phyloP scores from a whole-genome alignment of 2,113 vertebrate genomes.

The Pachyramphus minor region DNA sequence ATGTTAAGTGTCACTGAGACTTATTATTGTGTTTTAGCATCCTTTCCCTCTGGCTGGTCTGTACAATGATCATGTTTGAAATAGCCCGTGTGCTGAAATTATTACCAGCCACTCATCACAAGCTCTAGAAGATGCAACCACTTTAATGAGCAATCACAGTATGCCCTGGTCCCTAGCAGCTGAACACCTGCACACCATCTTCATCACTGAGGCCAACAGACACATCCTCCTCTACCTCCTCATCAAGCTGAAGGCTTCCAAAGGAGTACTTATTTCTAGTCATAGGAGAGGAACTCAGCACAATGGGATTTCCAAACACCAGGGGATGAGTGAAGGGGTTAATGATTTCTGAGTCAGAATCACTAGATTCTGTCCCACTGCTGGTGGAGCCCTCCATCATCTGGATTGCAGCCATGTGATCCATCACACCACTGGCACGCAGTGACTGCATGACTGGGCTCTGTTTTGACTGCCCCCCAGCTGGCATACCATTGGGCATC shows the following conservation, averaged over 20 bases:
- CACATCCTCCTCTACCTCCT: conserved; percentile 77
- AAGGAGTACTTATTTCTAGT: conserved; percentile 79
- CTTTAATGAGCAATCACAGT: not conserved
- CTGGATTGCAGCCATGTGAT: conserved; percentile 74
- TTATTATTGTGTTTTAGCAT: not conserved
- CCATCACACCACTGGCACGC: not conserved
- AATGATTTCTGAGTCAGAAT: conserved; percentile 82
- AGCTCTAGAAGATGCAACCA: not conserved
- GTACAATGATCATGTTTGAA: not conserved
- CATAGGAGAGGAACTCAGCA: conserved; percentile 69
- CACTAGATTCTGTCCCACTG: conserved; percentile 89
- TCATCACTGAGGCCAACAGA: conserved; percentile 79
- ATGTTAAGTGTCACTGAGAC: not conserved
- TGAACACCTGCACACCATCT: conserved; percentile 77
- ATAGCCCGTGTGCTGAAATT: not conserved
- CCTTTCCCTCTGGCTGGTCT: not conserved
- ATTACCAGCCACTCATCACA: not conserved
- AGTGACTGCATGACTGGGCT: conserved; percentile 38
- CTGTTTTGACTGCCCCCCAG: conserved; percentile 61
- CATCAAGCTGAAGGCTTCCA: conserved; percentile 80
- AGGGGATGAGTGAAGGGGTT: conserved; percentile 72
- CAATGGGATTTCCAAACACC: conserved; percentile 69
- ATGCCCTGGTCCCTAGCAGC: conserved; percentile 58
- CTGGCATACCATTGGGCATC: conserved; percentile 80
- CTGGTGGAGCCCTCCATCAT: conserved; percentile 84